Evolutionary conservation across 2,113 vertebrate genomes (phyloP), one percentile per base, ranked within the genome.

Genomic region (Xyliphius kryptos): DNA sequence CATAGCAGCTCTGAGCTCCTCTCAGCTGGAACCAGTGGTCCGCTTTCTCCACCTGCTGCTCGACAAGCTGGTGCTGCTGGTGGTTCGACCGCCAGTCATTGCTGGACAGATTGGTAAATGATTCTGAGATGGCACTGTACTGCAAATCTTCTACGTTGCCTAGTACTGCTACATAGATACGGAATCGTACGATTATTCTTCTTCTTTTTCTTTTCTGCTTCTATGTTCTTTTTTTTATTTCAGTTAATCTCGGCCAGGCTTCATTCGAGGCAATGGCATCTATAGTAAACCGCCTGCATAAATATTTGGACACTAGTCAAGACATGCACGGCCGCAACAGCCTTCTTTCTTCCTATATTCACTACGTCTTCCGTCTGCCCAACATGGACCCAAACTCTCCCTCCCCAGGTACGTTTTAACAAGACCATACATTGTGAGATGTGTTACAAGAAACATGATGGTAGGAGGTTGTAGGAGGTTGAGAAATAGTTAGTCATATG

Each of bases 191-290:
- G n/a, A n/a, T n/a, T n/a, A n/a, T n/a, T n/a, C n/a, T n/a, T n/a
- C n/a, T n/a, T n/a, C n/a, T n/a, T n/a, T n/a, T n/a, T n/a, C n/a
- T n/a, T n/a, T n/a, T n/a, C n/a, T n/a, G n/a, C n/a, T n/a, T n/a
- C n/a, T n/a, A n/a, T n/a, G n/a, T n/a, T n/a, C n/a, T n/a, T 44
- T 21, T 52, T 17, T 16, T 66, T 55, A 15, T 78, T 80, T 44
- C 75, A 99, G 96, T 99, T 60, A 99, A 98, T 79, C 85, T 99
- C 56, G 95, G 96, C 65, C 96, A 99, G 77, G 92, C 90, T 1
- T 97, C 93, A 32, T 99, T 98, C 26, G 96, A 99, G 79, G 92
- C 95, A 0, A 97, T 99, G 91, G 93, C 95, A 3, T 94, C 95
- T 1, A 89, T 99, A 72, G 92, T 95, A 67, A 99, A 99, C 80